Evolutionary conservation across 2,888 invertebrate species (phyloP).

Genomic region (Dolichopus griseipennis): DNA sequence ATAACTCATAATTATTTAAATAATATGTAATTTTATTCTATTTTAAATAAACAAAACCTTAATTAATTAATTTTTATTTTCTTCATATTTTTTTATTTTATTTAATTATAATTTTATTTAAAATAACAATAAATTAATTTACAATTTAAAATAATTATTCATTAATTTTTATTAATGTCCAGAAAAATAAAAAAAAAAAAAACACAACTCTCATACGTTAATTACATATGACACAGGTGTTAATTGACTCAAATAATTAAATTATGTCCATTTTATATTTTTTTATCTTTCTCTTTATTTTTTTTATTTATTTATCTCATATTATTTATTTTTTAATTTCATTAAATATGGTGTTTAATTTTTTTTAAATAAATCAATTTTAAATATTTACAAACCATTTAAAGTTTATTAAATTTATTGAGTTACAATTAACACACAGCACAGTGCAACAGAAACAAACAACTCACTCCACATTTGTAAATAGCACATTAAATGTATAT

Average conservation of each 20-base stretch:
- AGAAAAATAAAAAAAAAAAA: no score
- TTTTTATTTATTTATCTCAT: background rate
- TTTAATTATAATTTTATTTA: no score
- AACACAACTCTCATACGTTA: background rate
- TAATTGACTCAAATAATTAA: conserved; percentile 1
- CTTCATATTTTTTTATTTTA: no score
- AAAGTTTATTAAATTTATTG: conserved; percentile 4
- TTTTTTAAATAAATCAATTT: background rate
- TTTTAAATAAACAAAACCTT: no score
- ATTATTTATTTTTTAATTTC: no score
- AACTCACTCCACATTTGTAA: no score
- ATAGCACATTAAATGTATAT: no score
- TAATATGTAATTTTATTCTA: no score
- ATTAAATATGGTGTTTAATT: background rate
- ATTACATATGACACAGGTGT: background rate
- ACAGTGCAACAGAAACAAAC: no score
- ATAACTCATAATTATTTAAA: no score
- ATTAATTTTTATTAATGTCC: background rate
- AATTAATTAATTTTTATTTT: no score
- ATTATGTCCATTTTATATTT: background rate
- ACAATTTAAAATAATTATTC: background rate
- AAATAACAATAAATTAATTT: background rate
- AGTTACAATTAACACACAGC: background rate
- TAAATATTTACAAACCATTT: conserved; percentile 4
- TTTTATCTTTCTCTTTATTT: background rate